A percentile compares a stretch with the other conserved stretches of the same genome.
These are phyloP conservation scores for Pogonomyrmex barbatus DNA, from an alignment of 1,140 invertebrate genomes.

Conservation along the genomic window DNA sequence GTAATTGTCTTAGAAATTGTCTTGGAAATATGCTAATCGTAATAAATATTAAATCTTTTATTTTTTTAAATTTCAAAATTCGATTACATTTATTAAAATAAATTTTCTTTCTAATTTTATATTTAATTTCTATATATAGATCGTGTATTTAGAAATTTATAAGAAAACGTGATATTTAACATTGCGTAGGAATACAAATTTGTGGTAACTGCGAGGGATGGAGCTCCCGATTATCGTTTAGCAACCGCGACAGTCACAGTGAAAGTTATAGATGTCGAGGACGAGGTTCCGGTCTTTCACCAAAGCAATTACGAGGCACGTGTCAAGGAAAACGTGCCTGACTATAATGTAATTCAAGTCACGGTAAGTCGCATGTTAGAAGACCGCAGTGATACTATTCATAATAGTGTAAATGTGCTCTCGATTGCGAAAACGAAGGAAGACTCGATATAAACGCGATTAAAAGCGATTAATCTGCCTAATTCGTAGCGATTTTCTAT, in stretches of 20 bases:
- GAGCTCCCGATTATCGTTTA: constrained; percentile 93
- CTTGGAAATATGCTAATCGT: not conserved
- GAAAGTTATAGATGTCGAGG: constrained; percentile 91
- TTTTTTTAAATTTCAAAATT: not conserved
- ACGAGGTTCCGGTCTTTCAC: constrained; percentile 94
- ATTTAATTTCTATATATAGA: not conserved
- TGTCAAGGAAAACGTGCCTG: constrained; percentile 93
- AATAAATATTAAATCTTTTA: not conserved
- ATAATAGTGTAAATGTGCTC: not conserved
- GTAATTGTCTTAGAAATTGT: not conserved
- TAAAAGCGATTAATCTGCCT: constrained; percentile 20
- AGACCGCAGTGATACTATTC: not conserved
- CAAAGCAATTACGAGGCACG: constrained; percentile 90
- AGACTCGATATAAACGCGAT: not conserved
- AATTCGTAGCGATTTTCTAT: not conserved
- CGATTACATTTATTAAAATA: not conserved
- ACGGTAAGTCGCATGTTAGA: constrained; percentile 79
- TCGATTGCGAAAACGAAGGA: constrained; percentile 9
- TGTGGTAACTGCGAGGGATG: constrained; percentile 95
- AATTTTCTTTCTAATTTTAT: not conserved
- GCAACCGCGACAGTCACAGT: constrained; percentile 95
- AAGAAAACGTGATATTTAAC: not conserved
- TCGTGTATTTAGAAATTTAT: not conserved
- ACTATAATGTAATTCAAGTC: constrained; percentile 92
- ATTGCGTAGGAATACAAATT: constrained; percentile 90